Percentiles rank a stretch among this genome's conserved stretches.
Conservation (phyloP, 2,113 vertebrate genomes). For the Numenius arquata region DNA sequence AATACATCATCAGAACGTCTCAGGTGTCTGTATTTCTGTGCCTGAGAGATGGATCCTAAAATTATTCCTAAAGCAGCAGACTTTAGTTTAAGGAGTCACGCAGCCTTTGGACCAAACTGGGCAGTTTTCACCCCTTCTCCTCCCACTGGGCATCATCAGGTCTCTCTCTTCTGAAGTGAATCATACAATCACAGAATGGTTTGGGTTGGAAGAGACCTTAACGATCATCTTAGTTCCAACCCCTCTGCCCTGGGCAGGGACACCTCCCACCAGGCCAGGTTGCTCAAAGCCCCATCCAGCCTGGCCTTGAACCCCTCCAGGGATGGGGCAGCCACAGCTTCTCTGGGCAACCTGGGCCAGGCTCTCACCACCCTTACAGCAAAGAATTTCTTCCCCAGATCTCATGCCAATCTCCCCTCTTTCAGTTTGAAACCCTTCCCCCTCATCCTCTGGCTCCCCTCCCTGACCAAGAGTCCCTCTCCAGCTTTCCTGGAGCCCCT, state of each 20-base stretch:
- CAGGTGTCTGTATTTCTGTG: not conserved
- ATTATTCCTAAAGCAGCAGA: not conserved
- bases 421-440: too few species aligned
- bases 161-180: not conserved
- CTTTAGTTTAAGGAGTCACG: rapidly evolving
- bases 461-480: too few species aligned
- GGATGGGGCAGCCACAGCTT: not conserved
- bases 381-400: too few species aligned
- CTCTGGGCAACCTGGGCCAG: not conserved
- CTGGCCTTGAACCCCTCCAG: not conserved
- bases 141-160: not conserved
- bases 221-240: not conserved
- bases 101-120: not conserved
- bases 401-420: too few species aligned
- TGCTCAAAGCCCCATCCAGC: not conserved
- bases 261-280: not conserved
- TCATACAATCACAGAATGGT: not conserved
- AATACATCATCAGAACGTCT: not conserved
- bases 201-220: not conserved
- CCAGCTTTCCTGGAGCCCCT: too few species aligned
- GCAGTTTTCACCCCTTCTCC: not conserved
- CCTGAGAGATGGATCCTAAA: not conserved
- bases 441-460: too few species aligned
- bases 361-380: not conserved
- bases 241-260: not conserved